Percentiles rank a stretch among this genome's conserved stretches.
These are phyloP conservation scores for Andrena chrysosceles DNA, from an alignment of 2,888 invertebrate species.

Conservation along the genomic window DNA sequence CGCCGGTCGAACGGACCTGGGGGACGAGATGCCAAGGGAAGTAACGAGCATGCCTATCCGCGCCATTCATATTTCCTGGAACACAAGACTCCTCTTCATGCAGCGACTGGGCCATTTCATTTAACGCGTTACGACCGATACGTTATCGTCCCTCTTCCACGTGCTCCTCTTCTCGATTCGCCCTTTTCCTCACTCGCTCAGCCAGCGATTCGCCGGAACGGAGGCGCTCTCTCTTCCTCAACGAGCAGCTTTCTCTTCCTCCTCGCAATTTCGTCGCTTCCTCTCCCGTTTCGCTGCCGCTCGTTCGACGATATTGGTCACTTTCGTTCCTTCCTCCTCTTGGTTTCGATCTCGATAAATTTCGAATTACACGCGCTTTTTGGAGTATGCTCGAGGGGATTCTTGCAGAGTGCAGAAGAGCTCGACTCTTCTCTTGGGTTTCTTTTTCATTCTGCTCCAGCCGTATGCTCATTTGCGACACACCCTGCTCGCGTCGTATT, in stretches of 20 bases:
- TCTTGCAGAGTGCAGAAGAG: background rate
- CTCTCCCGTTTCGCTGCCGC: background rate
- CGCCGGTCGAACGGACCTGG: background rate
- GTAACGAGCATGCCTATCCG: slow-evolving; percentile 58
- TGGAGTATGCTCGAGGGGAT: background rate
- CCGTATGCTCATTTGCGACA: slow-evolving; percentile 57
- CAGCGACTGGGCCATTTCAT: slow-evolving; percentile 59
- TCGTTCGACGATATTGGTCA: background rate
- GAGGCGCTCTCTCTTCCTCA: background rate
- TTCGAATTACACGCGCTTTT: background rate
- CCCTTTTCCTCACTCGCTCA: background rate
- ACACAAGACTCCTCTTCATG: slow-evolving; percentile 37
- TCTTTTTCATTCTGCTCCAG: slow-evolving; percentile 4
- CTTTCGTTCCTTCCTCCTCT: background rate
- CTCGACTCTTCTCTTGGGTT: slow-evolving; percentile 11
- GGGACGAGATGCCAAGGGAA: slow-evolving; percentile 11
- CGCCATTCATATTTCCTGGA: slow-evolving; percentile 72
- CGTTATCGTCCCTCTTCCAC: slow-evolving; percentile 60
- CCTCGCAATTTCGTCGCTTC: background rate
- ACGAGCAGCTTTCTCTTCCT: slow-evolving; percentile 15
- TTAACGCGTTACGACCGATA: slow-evolving; percentile 70
- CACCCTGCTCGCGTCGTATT: slow-evolving; percentile 66
- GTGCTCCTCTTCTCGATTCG: too few relatives aligned
- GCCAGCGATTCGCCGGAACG: background rate
- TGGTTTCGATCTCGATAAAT: slow-evolving; percentile 1